Conservation (phyloP, 2,113 vertebrate genomes). For the Phrynosoma blainvillii region DNA sequence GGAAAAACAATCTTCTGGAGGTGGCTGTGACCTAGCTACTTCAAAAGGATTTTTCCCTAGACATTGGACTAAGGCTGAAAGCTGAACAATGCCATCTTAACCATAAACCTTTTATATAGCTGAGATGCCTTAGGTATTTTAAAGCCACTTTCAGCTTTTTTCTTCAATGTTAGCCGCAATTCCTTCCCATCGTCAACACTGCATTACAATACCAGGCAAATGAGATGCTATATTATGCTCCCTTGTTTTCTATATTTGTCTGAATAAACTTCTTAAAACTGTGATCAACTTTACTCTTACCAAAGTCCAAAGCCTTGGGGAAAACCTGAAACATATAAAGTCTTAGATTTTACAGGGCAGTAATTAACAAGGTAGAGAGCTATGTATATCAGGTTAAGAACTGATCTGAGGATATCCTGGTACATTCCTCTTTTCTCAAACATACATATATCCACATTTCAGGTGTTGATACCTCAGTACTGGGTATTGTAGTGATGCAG, state of each 20-base stretch:
- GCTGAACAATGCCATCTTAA: neutral
- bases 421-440: too few species aligned
- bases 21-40: neutral
- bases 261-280: neutral
- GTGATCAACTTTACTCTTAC: neutral
- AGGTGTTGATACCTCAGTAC: too few species aligned
- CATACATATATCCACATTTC: too few species aligned
- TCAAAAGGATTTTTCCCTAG: neutral
- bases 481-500: too few species aligned
- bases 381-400: too few species aligned
- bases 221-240: neutral
- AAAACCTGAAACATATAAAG: neutral
- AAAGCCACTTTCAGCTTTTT: neutral
- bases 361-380: too few species aligned
- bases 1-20: neutral
- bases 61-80: neutral
- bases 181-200: too few species aligned
- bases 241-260: neutral
- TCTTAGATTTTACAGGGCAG: neutral
- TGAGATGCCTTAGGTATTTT: neutral
- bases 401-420: too few species aligned
- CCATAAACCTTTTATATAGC: neutral
- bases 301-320: neutral
- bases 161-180: neutral
- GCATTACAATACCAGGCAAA: neutral